Evolutionary conservation across 2,797 vertebrate genomes (phyloP).

Genomic region (Phalanger gymnotis): DNA sequence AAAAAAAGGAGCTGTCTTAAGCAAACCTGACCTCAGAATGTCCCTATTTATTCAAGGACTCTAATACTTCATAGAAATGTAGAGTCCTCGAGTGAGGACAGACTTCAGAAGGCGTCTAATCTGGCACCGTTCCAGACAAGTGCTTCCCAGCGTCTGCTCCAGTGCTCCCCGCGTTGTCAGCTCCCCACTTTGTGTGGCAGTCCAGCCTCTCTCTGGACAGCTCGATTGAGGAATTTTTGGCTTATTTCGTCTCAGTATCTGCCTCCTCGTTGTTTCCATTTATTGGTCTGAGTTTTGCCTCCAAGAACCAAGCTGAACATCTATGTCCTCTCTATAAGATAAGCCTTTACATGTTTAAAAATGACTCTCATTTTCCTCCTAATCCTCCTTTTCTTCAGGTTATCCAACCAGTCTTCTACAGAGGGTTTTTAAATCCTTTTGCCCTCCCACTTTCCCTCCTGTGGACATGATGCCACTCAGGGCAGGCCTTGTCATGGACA

Average conservation of each 20-base stretch:
- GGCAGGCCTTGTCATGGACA: not conserved
- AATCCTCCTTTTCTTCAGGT: not conserved
- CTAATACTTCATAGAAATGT: not conserved
- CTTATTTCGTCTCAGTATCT: not conserved
- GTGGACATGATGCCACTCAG: not conserved
- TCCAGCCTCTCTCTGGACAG: not conserved
- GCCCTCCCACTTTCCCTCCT: not conserved
- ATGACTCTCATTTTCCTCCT: not conserved
- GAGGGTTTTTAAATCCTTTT: not conserved
- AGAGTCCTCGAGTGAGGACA: not conserved
- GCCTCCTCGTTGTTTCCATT: not conserved
- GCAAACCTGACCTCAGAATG: constrained; percentile 27
- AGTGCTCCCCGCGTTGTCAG: not conserved
- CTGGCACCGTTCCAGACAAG: not conserved
- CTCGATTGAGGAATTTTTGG: not conserved
- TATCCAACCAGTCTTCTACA: not conserved
- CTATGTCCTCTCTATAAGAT: not conserved
- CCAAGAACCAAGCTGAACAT: not conserved
- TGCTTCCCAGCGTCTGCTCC: too few species aligned
- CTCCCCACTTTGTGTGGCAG: not conserved
- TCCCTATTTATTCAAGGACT: not conserved
- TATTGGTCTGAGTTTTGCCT: not conserved
- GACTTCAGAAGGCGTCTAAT: not conserved
- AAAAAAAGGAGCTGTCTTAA: constrained; percentile 35
- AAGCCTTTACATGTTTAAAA: not conserved